Base-by-base conservation (phyloP, 2,888 invertebrate species). In the Pristionchus exspectatus region DNA sequence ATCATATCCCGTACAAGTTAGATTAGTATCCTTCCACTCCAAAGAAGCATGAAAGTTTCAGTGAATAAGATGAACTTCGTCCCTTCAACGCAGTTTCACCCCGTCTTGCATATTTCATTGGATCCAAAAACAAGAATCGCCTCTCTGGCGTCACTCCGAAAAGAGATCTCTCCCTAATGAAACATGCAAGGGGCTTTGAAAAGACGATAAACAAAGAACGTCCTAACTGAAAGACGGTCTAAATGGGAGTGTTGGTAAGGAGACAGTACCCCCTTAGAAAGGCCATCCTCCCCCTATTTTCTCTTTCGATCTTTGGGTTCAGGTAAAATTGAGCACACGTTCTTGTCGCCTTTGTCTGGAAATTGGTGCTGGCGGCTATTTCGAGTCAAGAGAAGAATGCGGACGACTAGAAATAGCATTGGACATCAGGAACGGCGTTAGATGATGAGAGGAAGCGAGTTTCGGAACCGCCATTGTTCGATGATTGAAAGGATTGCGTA, bases 151-250 rank as follows among this genome's bases (percentile, higher is more conserved):
- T 44, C 74, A 74, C 74, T 24, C 38, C 16, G 30, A 21, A 74
- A 38, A 74, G 33, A 74, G 38, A 69, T 69, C 30, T 66, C n/a
- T 24, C 27, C 27, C 18, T 69, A 27, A 69, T 69, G 69, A 69
- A 63, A 69, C 69, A 69, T 69, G 69, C 69, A 69, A 3, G 27
- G 30, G 10, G 27, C 30, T 30, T 14, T 16, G 30, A n/a, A 24
- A n/a, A 69, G 69, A 30, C 27, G 30, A 69, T 30, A 69, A 69
- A 69, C 69, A 69, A 69, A 69, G 69, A 69, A 69, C 69, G 30
- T 16, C 69, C 69, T 69, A 69, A 69, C 27, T 27, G 30, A 69
- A 69, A 69, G 69, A 27, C 56, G n/a, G 27, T 30, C 69, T 69
- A 69, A 30, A 30, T 30, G 63, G 63, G 9, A 12, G 44, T 50